Evolutionary conservation across 1,140 invertebrate genomes (phyloP).

Genomic region (Brachionus calyciflorus): DNA sequence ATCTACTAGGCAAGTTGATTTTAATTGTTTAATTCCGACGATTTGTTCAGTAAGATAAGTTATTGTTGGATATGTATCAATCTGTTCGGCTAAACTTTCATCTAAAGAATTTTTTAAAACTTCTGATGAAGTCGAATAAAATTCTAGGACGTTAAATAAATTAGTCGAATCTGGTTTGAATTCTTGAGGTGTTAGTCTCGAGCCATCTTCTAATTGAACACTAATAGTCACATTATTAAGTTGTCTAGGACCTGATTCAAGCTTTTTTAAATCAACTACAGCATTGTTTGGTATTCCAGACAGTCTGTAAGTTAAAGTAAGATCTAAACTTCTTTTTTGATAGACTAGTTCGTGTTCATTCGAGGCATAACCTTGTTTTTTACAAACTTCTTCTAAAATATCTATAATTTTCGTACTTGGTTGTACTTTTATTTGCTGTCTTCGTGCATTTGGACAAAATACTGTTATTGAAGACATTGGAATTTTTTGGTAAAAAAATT

Average conservation of each 20-base stretch:
- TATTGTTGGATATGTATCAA: background rate
- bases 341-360: constrained; percentile 42
- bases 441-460: constrained; percentile 39
- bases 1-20: constrained; percentile 18
- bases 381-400: constrained; percentile 44
- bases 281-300: constrained; percentile 40
- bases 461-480: constrained; percentile 28
- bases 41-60: constrained; percentile 40
- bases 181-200: constrained; percentile 6
- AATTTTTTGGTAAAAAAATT: background rate
- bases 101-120: background rate
- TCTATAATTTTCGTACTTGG: constrained; percentile 25
- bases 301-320: background rate
- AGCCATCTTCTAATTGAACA: constrained; percentile 27
- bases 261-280: constrained; percentile 16
- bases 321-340: constrained; percentile 12
- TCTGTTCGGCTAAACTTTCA: background rate
- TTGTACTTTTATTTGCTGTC: constrained; percentile 34
- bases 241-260: constrained; percentile 2
- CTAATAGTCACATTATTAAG: background rate
- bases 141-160: background rate
- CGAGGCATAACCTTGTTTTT: constrained; percentile 9
- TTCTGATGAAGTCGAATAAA: background rate
- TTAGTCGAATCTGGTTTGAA: constrained; percentile 31
- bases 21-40: constrained; percentile 12